Percentiles rank a stretch among this genome's conserved stretches.
Conservation (phyloP, 2,797 vertebrate species). For the Phalloptychus januarius region DNA sequence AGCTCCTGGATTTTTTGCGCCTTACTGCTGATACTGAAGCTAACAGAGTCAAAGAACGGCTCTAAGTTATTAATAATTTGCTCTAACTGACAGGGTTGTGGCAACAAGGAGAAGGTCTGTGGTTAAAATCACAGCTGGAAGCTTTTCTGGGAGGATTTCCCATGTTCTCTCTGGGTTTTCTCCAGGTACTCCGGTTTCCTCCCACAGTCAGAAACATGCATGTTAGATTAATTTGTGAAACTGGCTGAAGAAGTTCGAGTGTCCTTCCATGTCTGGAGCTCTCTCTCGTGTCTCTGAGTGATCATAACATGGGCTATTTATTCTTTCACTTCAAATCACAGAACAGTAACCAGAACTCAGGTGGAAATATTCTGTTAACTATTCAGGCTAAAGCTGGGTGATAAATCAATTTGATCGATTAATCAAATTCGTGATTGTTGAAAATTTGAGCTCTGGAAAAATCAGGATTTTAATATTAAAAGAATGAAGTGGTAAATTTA, state of each 20-base stretch:
- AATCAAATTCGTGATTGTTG: too few species aligned
- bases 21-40: background rate
- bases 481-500: too few species aligned
- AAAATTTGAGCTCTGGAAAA: too few species aligned
- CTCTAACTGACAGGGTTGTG: background rate
- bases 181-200: conserved; percentile 5
- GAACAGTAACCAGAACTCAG: background rate
- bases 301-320: background rate
- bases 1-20: conserved; percentile 1
- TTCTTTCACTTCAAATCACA: background rate
- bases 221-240: conserved; percentile 1
- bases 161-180: conserved; percentile 1
- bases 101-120: background rate
- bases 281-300: background rate
- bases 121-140: background rate
- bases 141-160: background rate
- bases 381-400: background rate
- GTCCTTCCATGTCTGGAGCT: background rate
- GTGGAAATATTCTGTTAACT: conserved; percentile 3
- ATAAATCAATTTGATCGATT: too few species aligned
- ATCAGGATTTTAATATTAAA: too few species aligned
- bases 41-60: background rate
- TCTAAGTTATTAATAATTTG: background rate
- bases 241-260: too few species aligned
- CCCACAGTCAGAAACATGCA: background rate